A percentile compares a stretch with the other conserved stretches of the same genome.
Conservation (phyloP, 1,140 invertebrate genomes). For the Drosophila fuyamai region DNA sequence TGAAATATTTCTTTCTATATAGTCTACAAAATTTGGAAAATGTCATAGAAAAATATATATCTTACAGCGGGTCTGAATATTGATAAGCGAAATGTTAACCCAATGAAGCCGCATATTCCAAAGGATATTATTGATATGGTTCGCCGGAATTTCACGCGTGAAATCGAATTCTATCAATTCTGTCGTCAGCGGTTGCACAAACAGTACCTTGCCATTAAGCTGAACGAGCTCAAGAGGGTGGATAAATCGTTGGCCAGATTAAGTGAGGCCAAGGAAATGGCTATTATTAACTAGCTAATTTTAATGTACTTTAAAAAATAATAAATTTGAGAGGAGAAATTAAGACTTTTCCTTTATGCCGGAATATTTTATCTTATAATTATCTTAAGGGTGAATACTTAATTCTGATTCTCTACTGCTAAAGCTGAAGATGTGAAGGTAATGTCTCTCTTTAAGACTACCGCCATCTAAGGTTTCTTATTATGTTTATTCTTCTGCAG, state of each 20-base stretch:
- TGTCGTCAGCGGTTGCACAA: slow-evolving; percentile 93
- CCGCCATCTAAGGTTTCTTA: background rate
- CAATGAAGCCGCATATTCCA: slow-evolving; percentile 91
- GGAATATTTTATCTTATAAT: background rate
- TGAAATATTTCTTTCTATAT: background rate
- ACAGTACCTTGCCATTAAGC: slow-evolving; percentile 88
- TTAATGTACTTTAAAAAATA: slow-evolving; percentile 10
- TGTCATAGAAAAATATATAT: background rate
- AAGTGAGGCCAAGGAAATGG: slow-evolving; percentile 43
- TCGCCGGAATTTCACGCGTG: slow-evolving; percentile 93
- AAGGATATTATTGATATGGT: slow-evolving; percentile 94
- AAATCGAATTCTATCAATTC: slow-evolving; percentile 97
- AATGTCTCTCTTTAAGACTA: background rate
- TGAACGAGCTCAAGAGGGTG: slow-evolving; percentile 67
- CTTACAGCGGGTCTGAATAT: slow-evolving; percentile 85
- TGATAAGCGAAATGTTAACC: slow-evolving; percentile 60
- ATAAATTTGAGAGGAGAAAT: slow-evolving; percentile 5
- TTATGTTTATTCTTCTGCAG: background rate
- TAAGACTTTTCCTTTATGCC: background rate
- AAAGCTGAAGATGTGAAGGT: background rate
- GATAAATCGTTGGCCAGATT: slow-evolving; percentile 52
- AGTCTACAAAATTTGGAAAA: background rate
- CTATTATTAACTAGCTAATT: slow-evolving; percentile 40
- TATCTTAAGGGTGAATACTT: too few species aligned
- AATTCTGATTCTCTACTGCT: too few species aligned